These are phyloP conservation scores for Ceratitis capitata DNA, from an alignment of 1,140 invertebrate species.

Conservation along the genomic window DNA sequence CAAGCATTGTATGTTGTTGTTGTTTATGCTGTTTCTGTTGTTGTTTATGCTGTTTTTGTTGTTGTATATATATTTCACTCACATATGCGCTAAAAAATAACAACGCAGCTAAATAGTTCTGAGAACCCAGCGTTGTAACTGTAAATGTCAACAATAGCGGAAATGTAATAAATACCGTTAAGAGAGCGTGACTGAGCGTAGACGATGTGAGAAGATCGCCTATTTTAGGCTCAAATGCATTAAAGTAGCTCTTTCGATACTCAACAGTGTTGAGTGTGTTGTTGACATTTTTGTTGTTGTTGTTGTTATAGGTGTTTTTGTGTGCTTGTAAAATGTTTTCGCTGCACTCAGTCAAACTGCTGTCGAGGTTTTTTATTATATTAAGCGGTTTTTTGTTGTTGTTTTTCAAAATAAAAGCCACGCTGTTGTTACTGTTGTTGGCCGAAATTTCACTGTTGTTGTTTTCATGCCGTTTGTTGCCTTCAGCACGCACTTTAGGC, in stretches of 20 bases:
- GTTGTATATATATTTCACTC: neutral
- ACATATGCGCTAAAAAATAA: neutral
- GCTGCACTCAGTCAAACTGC: neutral
- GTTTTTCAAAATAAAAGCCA: too few species aligned
- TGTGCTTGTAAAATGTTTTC: neutral
- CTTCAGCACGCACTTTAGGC: neutral
- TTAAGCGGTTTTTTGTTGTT: too few species aligned
- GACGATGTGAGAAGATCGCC: neutral
- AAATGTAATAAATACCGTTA: neutral
- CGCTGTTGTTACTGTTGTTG: neutral
- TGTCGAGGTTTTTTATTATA: too few species aligned
- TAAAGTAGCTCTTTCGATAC: neutral
- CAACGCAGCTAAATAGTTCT: neutral
- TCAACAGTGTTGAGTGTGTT: neutral
- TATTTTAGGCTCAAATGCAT: neutral
- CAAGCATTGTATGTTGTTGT: neutral
- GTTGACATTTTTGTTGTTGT: neutral
- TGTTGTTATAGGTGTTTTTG: neutral
- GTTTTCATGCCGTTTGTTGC: neutral
- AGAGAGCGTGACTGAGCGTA: neutral
- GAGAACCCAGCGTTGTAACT: neutral
- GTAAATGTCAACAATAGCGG: neutral
- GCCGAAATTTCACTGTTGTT: neutral
- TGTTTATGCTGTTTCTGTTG: neutral
- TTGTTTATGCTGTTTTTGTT: neutral